Percentiles rank a stretch among this genome's conserved stretches.
phyloP scores from a whole-genome alignment of 2,797 vertebrate genomes.

The Stomatorhinus walkeri region DNA sequence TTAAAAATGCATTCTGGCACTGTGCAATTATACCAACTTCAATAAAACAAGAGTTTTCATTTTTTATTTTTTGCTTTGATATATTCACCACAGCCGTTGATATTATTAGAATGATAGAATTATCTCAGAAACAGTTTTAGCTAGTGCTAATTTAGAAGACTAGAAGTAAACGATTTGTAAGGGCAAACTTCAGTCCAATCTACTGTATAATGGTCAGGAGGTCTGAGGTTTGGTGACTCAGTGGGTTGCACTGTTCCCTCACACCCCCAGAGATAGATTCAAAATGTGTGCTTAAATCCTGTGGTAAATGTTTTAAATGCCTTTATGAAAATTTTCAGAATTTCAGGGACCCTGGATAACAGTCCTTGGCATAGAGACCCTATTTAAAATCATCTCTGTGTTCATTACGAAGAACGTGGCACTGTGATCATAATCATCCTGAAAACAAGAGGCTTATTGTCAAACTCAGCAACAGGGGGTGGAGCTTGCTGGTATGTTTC shows the following conservation, averaged over 20 bases:
- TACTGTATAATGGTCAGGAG: not conserved
- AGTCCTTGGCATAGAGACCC: not conserved
- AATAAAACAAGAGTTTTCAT: not conserved
- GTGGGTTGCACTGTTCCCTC: not conserved
- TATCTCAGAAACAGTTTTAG: not conserved
- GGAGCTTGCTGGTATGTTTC: not conserved
- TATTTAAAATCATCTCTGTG: not conserved
- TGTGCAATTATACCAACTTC: not conserved
- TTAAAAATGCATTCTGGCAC: not conserved
- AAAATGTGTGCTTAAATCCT: not conserved
- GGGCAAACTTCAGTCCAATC: not conserved
- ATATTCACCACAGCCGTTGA: not conserved
- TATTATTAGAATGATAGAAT: too few species aligned
- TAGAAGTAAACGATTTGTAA: not conserved
- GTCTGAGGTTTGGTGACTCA: not conserved
- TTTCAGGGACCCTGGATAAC: not conserved
- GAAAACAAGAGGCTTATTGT: slow-evolving; percentile 5
- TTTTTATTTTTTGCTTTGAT: not conserved
- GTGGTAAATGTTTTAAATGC: not conserved
- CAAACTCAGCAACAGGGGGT: not conserved
- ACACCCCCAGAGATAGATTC: not conserved
- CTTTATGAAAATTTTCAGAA: not conserved
- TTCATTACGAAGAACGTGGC: not conserved
- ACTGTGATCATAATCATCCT: not conserved
- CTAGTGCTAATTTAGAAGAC: not conserved